Evolutionary conservation across 2,797 vertebrate species (phyloP), one percentile per base, ranked within the genome.

Genomic region (Xerus rutilus): DNA sequence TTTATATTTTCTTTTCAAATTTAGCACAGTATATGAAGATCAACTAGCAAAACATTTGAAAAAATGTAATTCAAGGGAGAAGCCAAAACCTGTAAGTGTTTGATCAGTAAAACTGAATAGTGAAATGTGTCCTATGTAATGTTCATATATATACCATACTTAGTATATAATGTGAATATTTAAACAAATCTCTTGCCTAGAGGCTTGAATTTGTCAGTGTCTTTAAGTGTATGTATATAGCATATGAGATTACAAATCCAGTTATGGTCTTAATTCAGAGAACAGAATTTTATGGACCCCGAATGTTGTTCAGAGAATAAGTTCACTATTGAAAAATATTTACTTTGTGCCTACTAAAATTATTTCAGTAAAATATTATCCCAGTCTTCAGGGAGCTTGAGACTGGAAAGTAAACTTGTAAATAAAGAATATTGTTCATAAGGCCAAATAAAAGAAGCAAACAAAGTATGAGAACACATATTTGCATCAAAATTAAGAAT

Each of bases 61-160:
- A 98, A 99, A 99, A 95, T 99, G 99, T 96, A 99, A 99, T 97
- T 99, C 99, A 65, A 99, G 99, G 97, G 99, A 99, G 95, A 99
- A 99, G 96, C 99, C 99, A 9, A 99, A 98, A 97, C 99, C 99
- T 13, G 99, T 99, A 98, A 99, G 99, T 99, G 43, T 96, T 39
- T 86, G 11, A 73, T 85, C 15, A 64, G 65, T 94, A 69, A 93
- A 93, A 89, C 1, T 32, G 49, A 94, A 35, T 62, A 20, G 3
- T 85, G 7, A 57, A 59, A 30, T 79, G 2, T 90, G 9, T 65
- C 7, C 3, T 69, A 28, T 92, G 30, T 72, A 45, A 65, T 81
- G 15, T 94, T 81, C 67, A 17, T 69, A 0, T 81, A 23, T 25
- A n/a, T 9, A 57, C 54, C 43, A 20, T 57, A 88, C 28, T 43